These are phyloP conservation scores for Serilophus lunatus DNA, from an alignment of 2,113 vertebrate genomes.

Conservation along the genomic window DNA sequence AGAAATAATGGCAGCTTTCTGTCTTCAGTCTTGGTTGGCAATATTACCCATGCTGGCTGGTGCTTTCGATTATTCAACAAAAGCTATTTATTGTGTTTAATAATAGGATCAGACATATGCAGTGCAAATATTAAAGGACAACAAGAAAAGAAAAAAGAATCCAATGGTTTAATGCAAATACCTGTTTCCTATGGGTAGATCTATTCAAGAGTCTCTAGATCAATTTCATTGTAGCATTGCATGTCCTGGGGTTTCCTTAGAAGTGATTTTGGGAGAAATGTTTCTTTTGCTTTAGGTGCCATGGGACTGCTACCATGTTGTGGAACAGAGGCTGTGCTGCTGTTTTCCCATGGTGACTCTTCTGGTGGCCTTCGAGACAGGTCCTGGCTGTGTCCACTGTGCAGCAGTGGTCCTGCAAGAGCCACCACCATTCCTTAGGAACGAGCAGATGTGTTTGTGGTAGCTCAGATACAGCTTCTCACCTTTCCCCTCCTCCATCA, in stretches of 20 bases:
- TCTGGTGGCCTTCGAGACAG: background rate
- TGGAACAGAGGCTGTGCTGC: background rate
- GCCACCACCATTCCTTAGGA: background rate
- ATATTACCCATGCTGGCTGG: background rate
- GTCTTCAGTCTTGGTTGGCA: background rate
- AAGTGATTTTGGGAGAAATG: background rate
- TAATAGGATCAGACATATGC: background rate
- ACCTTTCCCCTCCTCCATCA: background rate
- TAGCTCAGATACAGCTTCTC: background rate
- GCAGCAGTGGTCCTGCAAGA: background rate
- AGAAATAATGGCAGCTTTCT: conserved; percentile 1
- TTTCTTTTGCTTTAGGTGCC: background rate
- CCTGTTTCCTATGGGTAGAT: background rate
- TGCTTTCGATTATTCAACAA: background rate
- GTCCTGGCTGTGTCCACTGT: background rate
- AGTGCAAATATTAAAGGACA: background rate
- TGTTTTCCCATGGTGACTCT: rapidly evolving
- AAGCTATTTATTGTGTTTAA: background rate
- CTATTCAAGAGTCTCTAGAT: background rate
- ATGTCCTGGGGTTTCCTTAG: background rate
- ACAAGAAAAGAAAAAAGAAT: background rate
- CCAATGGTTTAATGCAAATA: background rate
- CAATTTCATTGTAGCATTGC: background rate
- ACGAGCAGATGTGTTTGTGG: background rate
- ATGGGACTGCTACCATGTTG: rapidly evolving